These are phyloP conservation scores for Crotalus horridus DNA, from an alignment of 2,113 vertebrate species.

Conservation along the genomic window DNA sequence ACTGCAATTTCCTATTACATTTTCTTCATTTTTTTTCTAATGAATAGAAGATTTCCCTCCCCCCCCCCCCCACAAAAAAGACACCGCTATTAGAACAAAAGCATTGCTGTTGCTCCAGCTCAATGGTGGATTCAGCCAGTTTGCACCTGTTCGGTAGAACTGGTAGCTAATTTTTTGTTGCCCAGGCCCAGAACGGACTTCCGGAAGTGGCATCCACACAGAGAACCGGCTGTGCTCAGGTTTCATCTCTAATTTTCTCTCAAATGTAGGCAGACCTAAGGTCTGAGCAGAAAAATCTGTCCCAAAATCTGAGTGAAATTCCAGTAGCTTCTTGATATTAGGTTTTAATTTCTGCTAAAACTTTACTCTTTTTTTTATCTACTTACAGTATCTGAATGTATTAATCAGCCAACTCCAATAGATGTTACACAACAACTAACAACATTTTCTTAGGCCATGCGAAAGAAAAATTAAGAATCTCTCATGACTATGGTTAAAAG, in stretches of 20 bases:
- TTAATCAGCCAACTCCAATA: not conserved
- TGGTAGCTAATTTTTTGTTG: no score
- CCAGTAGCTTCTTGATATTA: not conserved
- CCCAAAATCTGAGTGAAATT: not conserved
- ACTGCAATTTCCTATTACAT: not conserved
- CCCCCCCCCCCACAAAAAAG: not conserved
- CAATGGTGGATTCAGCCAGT: no score
- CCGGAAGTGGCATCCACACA: no score
- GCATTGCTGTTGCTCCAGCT: not conserved
- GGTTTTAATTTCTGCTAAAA: not conserved
- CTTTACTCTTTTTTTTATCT: not conserved
- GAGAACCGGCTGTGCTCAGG: not conserved
- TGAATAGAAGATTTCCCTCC: not conserved
- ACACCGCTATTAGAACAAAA: not conserved
- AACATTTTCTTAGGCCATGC: not conserved
- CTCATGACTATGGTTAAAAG: not conserved
- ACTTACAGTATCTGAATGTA: not conserved
- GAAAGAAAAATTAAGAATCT: not conserved
- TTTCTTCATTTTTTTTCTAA: not conserved
- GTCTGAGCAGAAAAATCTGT: not conserved
- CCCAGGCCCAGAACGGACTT: no score
- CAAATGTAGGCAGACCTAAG: not conserved
- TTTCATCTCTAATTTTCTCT: not conserved
- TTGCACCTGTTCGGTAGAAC: no score
- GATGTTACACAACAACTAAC: not conserved